phyloP scores from a whole-genome alignment of 2,113 vertebrate genomes.

The Calyptomena viridis region DNA sequence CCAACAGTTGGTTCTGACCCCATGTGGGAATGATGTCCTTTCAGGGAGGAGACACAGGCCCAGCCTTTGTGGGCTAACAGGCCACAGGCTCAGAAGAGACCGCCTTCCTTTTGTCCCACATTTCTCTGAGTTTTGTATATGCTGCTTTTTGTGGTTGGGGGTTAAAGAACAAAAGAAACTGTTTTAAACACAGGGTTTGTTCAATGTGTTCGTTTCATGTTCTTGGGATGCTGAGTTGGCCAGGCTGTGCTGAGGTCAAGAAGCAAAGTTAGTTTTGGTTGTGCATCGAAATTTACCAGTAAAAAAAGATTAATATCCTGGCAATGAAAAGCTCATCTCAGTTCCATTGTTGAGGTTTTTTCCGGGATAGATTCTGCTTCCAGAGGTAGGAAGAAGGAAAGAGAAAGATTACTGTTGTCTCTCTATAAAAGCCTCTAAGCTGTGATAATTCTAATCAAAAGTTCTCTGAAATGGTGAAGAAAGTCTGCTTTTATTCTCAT shows the following conservation, averaged over 20 bases:
- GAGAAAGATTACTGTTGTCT: background rate
- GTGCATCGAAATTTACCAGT: background rate
- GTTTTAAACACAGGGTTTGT: slow-evolving; percentile 17
- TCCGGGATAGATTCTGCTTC: background rate
- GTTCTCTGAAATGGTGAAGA: background rate
- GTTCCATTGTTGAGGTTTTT: background rate
- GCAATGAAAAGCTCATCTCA: background rate
- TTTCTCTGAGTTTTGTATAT: background rate
- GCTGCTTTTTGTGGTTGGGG: slow-evolving; percentile 5
- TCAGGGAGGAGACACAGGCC: background rate
- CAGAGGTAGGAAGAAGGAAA: background rate
- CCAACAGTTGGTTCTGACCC: background rate
- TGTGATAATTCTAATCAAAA: background rate
- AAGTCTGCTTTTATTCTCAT: background rate
- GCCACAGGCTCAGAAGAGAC: slow-evolving; percentile 5
- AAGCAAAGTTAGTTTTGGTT: background rate
- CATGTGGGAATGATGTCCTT: background rate
- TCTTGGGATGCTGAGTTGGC: slow-evolving; percentile 1
- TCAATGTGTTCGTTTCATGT: background rate
- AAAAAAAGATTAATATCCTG: background rate
- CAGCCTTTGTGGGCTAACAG: slow-evolving; percentile 3
- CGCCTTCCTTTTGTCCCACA: background rate
- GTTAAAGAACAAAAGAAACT: background rate
- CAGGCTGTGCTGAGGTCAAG: background rate
- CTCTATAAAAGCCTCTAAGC: background rate